A percentile compares a stretch with the other conserved stretches of the same genome.
phyloP scores from a whole-genome alignment of 1,140 invertebrate species.

The Neodiprion pinetum region DNA sequence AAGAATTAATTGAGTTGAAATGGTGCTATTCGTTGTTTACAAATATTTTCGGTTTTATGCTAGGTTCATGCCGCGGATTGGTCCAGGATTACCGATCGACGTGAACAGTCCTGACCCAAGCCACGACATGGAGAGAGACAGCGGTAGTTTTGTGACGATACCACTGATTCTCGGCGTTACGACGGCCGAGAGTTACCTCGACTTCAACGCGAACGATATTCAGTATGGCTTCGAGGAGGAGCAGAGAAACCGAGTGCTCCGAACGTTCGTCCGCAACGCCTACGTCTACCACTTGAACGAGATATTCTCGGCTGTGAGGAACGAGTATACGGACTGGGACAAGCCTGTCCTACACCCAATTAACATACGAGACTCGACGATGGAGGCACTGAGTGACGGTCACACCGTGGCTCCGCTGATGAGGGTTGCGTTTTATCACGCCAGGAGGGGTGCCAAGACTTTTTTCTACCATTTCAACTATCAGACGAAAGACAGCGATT shows the following conservation, averaged over 20 bases:
- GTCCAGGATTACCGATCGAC: conserved; percentile 73
- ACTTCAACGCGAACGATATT: conserved; percentile 78
- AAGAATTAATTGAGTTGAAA: conserved; percentile 41
- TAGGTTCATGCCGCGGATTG: conserved; percentile 62
- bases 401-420: conserved; percentile 77
- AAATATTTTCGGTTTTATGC: conserved; percentile 16
- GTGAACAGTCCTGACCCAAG: conserved; percentile 68
- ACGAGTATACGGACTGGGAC: conserved; percentile 94
- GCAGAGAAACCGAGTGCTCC: conserved; percentile 73
- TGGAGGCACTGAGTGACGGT: conserved; percentile 88
- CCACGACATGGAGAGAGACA: conserved; percentile 70
- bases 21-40: conserved; percentile 13
- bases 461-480: conserved; percentile 85
- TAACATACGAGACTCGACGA: conserved; percentile 83
- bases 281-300: conserved; percentile 90
- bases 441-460: conserved; percentile 71
- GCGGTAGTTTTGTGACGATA: conserved; percentile 73
- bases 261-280: conserved; percentile 87
- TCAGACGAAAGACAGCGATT: conserved; percentile 77
- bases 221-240: conserved; percentile 81
- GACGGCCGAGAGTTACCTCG: conserved; percentile 78
- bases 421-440: conserved; percentile 74
- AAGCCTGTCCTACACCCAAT: conserved; percentile 85
- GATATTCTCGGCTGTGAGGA: conserved; percentile 88
- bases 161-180: conserved; percentile 74